A percentile compares a stretch with the other conserved stretches of the same genome.
Conservation (phyloP, 2,797 vertebrate species). For the Enteromius trimaculatus region DNA sequence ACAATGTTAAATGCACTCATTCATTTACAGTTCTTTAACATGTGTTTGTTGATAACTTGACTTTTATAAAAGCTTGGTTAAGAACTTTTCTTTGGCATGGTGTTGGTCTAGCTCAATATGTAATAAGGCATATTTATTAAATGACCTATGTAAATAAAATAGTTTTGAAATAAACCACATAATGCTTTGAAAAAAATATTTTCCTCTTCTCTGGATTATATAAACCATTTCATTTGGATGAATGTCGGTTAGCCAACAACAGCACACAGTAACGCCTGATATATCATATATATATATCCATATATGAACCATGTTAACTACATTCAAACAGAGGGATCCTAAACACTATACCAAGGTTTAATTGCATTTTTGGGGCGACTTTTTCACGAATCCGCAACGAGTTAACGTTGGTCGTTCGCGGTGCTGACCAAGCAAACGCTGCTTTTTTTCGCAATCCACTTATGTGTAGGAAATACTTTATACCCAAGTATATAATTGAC, state of each 20-base stretch:
- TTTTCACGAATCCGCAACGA: background rate
- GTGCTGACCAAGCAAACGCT: background rate
- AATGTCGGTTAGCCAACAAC: background rate
- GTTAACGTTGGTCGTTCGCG: background rate
- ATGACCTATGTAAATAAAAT: conserved; percentile 74
- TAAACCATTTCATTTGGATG: background rate
- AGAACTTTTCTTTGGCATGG: conserved; percentile 56
- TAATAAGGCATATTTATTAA: conserved; percentile 75
- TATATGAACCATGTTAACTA: background rate
- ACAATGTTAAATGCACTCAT: background rate
- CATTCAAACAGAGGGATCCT: background rate
- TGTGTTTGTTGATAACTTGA: background rate
- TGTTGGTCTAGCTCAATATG: conserved; percentile 66
- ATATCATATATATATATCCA: background rate
- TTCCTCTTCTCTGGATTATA: background rate
- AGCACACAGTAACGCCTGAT: background rate
- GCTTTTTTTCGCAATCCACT: background rate
- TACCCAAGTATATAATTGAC: background rate
- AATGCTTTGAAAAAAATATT: conserved; percentile 72
- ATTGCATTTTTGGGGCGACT: background rate
- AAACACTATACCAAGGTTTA: background rate
- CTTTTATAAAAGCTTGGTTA: conserved; percentile 20
- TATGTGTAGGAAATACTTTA: background rate
- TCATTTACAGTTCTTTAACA: conserved; percentile 5
- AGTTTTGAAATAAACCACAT: conserved; percentile 76